These are phyloP conservation scores for Drosophila ochracea DNA, from an alignment of 2,888 invertebrate species.

Conservation along the genomic window DNA sequence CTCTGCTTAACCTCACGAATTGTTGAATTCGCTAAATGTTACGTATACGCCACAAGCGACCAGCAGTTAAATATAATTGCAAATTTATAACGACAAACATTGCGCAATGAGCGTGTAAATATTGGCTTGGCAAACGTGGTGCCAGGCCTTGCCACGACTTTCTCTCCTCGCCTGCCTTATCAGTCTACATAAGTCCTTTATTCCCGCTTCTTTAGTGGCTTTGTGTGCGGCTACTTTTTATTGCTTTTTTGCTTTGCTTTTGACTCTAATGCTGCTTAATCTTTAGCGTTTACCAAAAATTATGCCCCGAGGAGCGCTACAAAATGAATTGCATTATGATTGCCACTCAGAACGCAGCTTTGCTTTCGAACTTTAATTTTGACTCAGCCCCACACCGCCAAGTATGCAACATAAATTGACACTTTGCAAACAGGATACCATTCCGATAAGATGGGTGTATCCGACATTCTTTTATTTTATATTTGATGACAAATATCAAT, in stretches of 20 bases:
- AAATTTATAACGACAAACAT: conserved; percentile 61
- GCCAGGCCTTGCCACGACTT: conserved; percentile 3
- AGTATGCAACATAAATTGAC: conserved; percentile 21
- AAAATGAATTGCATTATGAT: conserved; percentile 78
- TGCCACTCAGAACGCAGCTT: conserved; percentile 30
- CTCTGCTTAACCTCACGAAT: conserved; percentile 42
- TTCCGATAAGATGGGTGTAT: not conserved
- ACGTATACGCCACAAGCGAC: conserved; percentile 44
- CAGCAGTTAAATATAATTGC: conserved; percentile 64
- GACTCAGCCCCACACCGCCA: conserved; percentile 2
- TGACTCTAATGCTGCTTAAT: conserved; percentile 73
- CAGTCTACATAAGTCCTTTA: conserved; percentile 55
- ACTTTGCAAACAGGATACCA: not conserved
- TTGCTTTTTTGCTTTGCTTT: conserved; percentile 68
- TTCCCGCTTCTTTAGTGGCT: conserved; percentile 67
- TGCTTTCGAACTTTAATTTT: conserved; percentile 29
- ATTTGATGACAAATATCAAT: not conserved
- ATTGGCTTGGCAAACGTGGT: conserved; percentile 32
- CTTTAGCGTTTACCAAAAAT: conserved; percentile 77
- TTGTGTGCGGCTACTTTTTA: conserved; percentile 68
- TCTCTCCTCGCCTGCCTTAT: conserved; percentile 22
- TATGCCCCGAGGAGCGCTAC: conserved; percentile 70
- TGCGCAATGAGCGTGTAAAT: conserved; percentile 52
- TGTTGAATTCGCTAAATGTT: conserved; percentile 47
- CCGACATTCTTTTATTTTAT: not conserved